phyloP scores from a whole-genome alignment of 2,113 vertebrate species.

The Petroica traversi region DNA sequence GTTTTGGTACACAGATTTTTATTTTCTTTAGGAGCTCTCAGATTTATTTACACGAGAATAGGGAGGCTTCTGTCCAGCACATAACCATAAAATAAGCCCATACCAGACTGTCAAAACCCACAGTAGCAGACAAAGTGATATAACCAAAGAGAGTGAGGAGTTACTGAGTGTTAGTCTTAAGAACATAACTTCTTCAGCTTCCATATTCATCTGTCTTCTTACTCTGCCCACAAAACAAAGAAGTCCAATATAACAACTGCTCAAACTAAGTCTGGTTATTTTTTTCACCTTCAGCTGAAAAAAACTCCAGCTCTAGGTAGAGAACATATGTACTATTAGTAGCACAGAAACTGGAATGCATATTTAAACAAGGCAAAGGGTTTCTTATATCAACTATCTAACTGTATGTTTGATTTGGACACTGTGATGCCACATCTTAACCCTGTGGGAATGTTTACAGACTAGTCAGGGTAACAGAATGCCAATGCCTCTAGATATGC shows the following conservation, averaged over 20 bases:
- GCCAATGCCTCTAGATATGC: background rate
- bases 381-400: background rate
- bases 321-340: background rate
- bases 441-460: background rate
- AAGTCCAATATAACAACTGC: background rate
- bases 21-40: background rate
- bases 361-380: background rate
- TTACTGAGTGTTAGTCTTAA: background rate
- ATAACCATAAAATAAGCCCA: background rate
- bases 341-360: background rate
- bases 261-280: background rate
- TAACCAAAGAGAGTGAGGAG: background rate
- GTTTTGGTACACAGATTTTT: background rate
- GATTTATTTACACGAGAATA: background rate
- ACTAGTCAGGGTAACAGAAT: background rate
- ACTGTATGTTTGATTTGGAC: background rate
- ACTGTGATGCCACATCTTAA: background rate
- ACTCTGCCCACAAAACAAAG: background rate
- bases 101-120: background rate
- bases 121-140: background rate
- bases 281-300: background rate
- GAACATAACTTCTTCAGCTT: background rate
- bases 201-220: background rate
- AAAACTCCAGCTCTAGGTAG: background rate
- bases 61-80: conserved; percentile 4